Evolutionary conservation across 2,888 invertebrate species (phyloP).

Genomic region (Drosophila neotestacea): DNA sequence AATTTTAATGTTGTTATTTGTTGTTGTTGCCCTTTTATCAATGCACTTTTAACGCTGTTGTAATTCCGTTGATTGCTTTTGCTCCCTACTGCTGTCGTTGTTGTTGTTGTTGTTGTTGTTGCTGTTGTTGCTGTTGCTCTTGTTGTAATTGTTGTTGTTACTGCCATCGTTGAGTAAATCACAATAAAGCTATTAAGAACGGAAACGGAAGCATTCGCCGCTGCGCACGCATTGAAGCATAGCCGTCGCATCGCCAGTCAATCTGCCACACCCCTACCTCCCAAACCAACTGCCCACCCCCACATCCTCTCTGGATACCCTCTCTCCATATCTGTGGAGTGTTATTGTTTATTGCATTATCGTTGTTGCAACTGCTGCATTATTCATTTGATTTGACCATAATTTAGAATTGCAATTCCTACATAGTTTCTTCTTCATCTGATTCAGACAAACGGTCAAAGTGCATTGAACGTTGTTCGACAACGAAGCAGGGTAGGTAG

Average conservation of each 20-base stretch:
- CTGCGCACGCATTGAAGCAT: conserved; percentile 82
- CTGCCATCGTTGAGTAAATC: conserved; percentile 74
- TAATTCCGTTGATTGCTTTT: conserved; percentile 77
- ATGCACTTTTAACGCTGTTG: conserved; percentile 78
- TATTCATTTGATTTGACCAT: conserved; percentile 54
- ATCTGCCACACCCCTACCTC: conserved; percentile 38
- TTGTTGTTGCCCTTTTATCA: conserved; percentile 56
- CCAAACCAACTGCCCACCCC: background rate
- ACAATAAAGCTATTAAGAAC: conserved; percentile 82
- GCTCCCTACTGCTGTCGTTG: conserved; percentile 40
- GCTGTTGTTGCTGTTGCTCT: conserved; percentile 28
- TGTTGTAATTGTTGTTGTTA: conserved; percentile 24
- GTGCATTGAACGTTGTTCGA: conserved; percentile 49
- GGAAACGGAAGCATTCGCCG: conserved; percentile 84
- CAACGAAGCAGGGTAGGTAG: background rate
- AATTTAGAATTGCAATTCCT: conserved; percentile 39
- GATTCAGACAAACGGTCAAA: conserved; percentile 49
- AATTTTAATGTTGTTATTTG: conserved; percentile 61
- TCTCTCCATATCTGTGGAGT: background rate
- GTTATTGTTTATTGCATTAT: conserved; percentile 60
- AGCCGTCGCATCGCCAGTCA: conserved; percentile 66
- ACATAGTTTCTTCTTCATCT: conserved; percentile 2
- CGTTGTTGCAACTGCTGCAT: conserved; percentile 46
- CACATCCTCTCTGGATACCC: conserved; percentile 4
- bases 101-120: conserved; percentile 17